Percentiles rank a stretch among this genome's conserved stretches.
Evolutionary conservation across 2,888 invertebrate species (phyloP).

Genomic region (Rutpela maculata): DNA sequence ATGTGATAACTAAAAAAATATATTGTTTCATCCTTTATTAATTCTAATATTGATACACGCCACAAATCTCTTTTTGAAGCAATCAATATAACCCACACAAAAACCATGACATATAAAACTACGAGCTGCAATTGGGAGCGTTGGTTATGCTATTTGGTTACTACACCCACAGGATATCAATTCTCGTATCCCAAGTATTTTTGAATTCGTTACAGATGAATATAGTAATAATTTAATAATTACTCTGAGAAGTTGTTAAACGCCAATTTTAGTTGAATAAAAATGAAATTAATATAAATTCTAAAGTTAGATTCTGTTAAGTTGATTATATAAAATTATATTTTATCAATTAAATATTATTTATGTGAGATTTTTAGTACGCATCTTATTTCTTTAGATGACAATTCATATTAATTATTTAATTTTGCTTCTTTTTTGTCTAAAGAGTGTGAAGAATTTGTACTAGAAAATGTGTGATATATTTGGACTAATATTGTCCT

Average conservation of each 20-base stretch:
- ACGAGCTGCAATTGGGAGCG: background rate
- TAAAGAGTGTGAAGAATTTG: too few species aligned
- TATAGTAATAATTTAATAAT: too few species aligned
- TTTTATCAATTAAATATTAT: too few species aligned
- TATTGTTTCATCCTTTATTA: background rate
- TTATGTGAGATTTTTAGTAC: too few species aligned
- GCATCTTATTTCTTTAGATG: too few species aligned
- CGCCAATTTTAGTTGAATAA: background rate
- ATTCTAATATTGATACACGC: background rate
- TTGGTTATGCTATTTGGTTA: constrained; percentile 3
- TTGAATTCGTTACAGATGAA: too few species aligned
- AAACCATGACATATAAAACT: background rate
- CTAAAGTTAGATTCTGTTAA: background rate
- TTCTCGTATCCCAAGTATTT: background rate
- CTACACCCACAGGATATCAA: background rate
- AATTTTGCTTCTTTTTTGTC: too few species aligned
- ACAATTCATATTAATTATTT: too few species aligned
- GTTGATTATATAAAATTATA: background rate
- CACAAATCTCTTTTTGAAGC: background rate
- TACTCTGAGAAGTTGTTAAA: background rate
- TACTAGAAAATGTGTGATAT: too few species aligned
- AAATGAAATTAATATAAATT: background rate
- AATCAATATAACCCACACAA: background rate
- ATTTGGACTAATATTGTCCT: too few species aligned
- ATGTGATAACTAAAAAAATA: background rate